phyloP scores from a whole-genome alignment of 2,113 vertebrate genomes.

The Jacana jacana region DNA sequence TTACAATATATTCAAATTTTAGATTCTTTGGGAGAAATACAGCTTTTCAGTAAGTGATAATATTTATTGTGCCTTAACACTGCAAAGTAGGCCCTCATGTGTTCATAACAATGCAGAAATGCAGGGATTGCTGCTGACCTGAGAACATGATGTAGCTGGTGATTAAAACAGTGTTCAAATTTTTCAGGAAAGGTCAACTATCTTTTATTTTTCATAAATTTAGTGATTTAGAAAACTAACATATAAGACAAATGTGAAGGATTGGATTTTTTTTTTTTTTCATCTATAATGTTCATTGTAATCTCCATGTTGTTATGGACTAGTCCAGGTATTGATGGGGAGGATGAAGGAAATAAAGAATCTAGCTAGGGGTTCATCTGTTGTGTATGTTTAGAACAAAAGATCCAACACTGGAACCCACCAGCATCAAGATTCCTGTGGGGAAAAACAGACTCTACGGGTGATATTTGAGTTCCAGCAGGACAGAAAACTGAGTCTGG shows the following conservation, averaged over 20 bases:
- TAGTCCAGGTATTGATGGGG: neutral
- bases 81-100: fast-evolving
- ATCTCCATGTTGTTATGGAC: neutral
- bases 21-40: neutral
- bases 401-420: neutral
- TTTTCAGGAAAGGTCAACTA: neutral
- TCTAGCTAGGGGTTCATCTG: neutral
- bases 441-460: neutral
- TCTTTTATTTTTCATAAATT: neutral
- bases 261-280: neutral
- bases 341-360: neutral
- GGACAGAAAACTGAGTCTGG: neutral
- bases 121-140: neutral
- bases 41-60: neutral
- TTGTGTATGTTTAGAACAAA: neutral
- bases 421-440: neutral
- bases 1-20: neutral
- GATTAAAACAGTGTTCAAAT: neutral
- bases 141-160: neutral
- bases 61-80: neutral
- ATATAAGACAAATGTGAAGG: neutral
- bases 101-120: neutral
- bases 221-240: neutral
- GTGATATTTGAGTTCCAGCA: neutral
- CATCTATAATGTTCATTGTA: neutral